Evolutionary conservation across 2,113 vertebrate species (phyloP), one percentile per base, ranked within the genome.

Genomic region (Brachypodius melanocephalos): DNA sequence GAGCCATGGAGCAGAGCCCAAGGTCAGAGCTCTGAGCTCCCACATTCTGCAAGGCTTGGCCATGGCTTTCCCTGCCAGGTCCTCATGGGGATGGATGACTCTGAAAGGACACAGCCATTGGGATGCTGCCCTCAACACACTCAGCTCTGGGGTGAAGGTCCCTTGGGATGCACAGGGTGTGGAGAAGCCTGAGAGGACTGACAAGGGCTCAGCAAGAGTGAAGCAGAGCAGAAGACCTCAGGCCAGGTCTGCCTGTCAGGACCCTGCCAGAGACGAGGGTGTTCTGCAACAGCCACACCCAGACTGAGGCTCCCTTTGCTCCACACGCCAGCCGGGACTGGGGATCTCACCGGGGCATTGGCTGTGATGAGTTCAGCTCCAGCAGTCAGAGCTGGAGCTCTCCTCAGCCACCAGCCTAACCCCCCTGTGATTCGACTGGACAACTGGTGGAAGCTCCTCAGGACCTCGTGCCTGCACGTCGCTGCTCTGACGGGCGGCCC

Each of bases 401-500:
- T 66, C 69, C 86, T 95, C 19, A 1, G 40, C 57, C 62, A 45
- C 38, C 62, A 85, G 18, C 26, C 89, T 76, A 54, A 85, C 16
- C 68, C 62, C 25, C 8, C 78, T 62, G 69, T 66, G 69, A 89
- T 57, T 91, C 49, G 49, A 52, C 6, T 3, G 0, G 8, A 66
- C 29, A 62, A 21, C 43, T 79, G 8, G 0, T 28, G 87, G 87
- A 42, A 92, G 79, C 81, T 93, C 61, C 21, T 66, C 34, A 83
- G 81, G 84, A 38, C 46, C 62, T 46, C 20, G 71, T 85, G 81
- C 52, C 45, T 36, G 19, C 0, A 2, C 3, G 11, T 24, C 54
- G 74, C 91, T 71, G 81, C 91, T 89, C 67, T 95, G 89, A 89
- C 94, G 88, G 68, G 61, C 28, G 2, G 73, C 95, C 93, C 93